Base-by-base conservation (phyloP, 2,888 invertebrate species). In the Phyllotreta striolata region DNA sequence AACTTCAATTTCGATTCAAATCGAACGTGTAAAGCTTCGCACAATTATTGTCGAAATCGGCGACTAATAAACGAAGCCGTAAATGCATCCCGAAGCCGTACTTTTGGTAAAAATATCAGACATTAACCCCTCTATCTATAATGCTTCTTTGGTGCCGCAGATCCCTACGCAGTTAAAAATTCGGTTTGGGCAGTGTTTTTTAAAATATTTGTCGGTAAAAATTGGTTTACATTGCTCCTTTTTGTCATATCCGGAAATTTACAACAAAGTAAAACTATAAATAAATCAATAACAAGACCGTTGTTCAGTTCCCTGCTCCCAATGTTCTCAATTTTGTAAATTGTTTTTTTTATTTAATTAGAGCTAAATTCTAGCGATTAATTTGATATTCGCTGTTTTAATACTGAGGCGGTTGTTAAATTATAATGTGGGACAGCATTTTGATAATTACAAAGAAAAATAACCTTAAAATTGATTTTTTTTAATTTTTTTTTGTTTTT, bases 231-330 rank as follows among this genome's bases (percentile, higher is more conserved):
- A 37, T 13, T 54, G 51, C 57, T 55, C 43, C 62, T 55, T 39
- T 69, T 58, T 52, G 63, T 65, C 55, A 60, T 6, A 6, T 12
- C 38, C 37, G 6, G 6, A 41, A 24, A 38, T 13, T 52, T 52
- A 43, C 35, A 52, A 60, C 41, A 34, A 47, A 58, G 24, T 44
- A 40, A 51, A 51, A 60, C 68, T 68, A 65, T 67, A 74, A 76
- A 74, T 75, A 76, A 81, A 81, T 81, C 80, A 76, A 81, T 81
- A 81, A 80, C 77, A 74, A 73, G 74, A 75, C 73, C 72, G 75
- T 76, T 76, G 77, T 74, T 73, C 64, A 69, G 66, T 64, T 73
- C 71, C 72, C 73, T 74, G 73, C 73, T 72, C 74, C 58, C 56
- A 47, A 60, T 60, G 44, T 10, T 64, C 54, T 41, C 66, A 72